Conservation (phyloP, 1,140 invertebrate species). For the Rhopalosiphum padi region DNA sequence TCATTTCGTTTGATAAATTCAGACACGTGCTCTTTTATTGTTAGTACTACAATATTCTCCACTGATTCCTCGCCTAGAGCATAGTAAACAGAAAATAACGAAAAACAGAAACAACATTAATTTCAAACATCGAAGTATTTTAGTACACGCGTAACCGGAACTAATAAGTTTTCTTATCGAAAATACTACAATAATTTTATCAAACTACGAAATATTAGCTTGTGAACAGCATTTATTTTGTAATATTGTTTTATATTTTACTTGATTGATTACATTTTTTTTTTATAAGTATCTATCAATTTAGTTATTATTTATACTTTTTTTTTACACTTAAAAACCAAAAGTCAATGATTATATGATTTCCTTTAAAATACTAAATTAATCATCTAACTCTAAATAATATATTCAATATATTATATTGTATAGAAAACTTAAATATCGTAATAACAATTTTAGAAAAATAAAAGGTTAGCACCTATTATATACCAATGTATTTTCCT, state of each 20-base stretch:
- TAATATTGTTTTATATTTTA: background rate
- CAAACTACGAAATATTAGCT: background rate
- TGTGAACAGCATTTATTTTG: background rate
- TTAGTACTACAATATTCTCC: conserved; percentile 29
- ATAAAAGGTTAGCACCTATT: too few relatives aligned
- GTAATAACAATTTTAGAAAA: too few relatives aligned
- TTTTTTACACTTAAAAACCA: background rate
- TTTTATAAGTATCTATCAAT: background rate
- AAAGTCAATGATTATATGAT: too few relatives aligned
- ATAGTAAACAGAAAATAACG: conserved; percentile 19
- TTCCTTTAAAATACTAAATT: too few relatives aligned
- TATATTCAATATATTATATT: too few relatives aligned
- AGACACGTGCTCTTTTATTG: conserved; percentile 52
- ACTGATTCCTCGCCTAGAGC: background rate
- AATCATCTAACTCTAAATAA: too few relatives aligned
- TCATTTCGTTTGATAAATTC: conserved; percentile 33
- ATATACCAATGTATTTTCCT: too few relatives aligned
- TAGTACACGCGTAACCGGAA: background rate
- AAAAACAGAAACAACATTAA: background rate
- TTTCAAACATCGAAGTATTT: conserved; percentile 20
- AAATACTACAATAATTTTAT: background rate
- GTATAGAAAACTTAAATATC: too few relatives aligned
- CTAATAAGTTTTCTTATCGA: background rate
- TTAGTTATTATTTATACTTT: background rate
- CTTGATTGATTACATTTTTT: background rate